A percentile compares a stretch with the other conserved stretches of the same genome.
phyloP scores from a whole-genome alignment of 2,888 invertebrate species.

The Lycocerus yunnanus region DNA sequence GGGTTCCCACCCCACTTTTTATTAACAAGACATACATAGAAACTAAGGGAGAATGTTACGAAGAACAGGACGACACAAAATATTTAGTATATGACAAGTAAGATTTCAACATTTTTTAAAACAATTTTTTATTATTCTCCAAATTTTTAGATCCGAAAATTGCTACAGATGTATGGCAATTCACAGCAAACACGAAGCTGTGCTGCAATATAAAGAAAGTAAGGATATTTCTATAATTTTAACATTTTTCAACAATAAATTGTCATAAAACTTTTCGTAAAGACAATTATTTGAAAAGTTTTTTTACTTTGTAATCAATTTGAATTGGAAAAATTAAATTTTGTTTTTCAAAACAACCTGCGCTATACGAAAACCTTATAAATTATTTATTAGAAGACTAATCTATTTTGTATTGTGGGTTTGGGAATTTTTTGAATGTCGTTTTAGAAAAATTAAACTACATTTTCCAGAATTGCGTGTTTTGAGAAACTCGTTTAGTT shows the following conservation, averaged over 20 bases:
- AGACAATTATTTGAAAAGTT: not conserved
- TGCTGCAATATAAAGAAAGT: constrained; percentile 85
- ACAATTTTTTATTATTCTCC: not conserved
- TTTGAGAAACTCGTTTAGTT: not conserved
- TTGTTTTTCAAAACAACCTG: not conserved
- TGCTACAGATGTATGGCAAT: constrained; percentile 79
- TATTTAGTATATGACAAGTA: constrained; percentile 68
- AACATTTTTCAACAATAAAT: not conserved
- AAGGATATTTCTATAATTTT: constrained; percentile 54
- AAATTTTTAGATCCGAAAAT: constrained; percentile 64
- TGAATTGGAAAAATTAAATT: not conserved
- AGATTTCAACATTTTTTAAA: constrained; percentile 27
- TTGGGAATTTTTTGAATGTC: not conserved
- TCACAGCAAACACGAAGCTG: constrained; percentile 75
- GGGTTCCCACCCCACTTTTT: constrained; percentile 62
- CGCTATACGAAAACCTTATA: not conserved
- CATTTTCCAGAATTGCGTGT: not conserved
- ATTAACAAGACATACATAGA: constrained; percentile 69
- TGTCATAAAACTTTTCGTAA: not conserved
- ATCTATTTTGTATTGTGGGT: not conserved
- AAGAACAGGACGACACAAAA: constrained; percentile 67
- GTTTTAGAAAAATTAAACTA: not conserved
- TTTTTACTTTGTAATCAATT: not conserved
- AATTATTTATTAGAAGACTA: not conserved
- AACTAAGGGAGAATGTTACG: constrained; percentile 70